A percentile compares a stretch with the other conserved stretches of the same genome.
Conservation (phyloP, 2,888 invertebrate genomes). For the Xestobium rufovillosum region DNA sequence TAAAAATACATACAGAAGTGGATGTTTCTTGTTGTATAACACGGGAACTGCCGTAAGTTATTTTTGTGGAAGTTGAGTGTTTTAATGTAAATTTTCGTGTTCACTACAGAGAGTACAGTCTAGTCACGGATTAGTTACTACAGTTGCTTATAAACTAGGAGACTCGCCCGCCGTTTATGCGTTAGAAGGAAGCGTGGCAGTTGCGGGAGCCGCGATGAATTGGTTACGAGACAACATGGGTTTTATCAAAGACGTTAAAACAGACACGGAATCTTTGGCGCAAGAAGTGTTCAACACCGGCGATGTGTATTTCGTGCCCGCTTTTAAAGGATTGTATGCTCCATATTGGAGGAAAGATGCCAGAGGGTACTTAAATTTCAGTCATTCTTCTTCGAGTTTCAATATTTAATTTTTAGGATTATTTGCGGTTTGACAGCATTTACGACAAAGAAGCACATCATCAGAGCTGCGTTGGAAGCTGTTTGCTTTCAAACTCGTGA, state of each 20-base stretch:
- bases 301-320: constrained; percentile 97
- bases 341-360: constrained; percentile 98
- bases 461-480: constrained; percentile 88
- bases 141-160: constrained; percentile 93
- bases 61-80: too few species aligned
- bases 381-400: constrained; percentile 16
- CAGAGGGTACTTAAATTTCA: constrained; percentile 60
- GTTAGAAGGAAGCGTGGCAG: constrained; percentile 89
- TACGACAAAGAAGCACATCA: constrained; percentile 87
- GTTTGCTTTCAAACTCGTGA: constrained; percentile 96
- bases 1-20: constrained; percentile 87
- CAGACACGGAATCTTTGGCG: constrained; percentile 54
- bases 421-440: constrained; percentile 92
- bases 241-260: constrained; percentile 66
- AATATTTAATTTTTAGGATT: constrained; percentile 43
- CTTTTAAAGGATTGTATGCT: constrained; percentile 93
- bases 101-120: constrained; percentile 67
- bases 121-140: constrained; percentile 86
- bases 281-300: constrained; percentile 73
- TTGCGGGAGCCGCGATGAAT: constrained; percentile 85
- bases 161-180: constrained; percentile 80
- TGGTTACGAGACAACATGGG: constrained; percentile 91
- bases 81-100: constrained; percentile 3
- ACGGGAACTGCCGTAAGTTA: constrained; percentile 66
- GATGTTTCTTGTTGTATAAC: constrained; percentile 92